Conservation (phyloP, 2,797 vertebrate genomes). For the Sebastes vulpes region DNA sequence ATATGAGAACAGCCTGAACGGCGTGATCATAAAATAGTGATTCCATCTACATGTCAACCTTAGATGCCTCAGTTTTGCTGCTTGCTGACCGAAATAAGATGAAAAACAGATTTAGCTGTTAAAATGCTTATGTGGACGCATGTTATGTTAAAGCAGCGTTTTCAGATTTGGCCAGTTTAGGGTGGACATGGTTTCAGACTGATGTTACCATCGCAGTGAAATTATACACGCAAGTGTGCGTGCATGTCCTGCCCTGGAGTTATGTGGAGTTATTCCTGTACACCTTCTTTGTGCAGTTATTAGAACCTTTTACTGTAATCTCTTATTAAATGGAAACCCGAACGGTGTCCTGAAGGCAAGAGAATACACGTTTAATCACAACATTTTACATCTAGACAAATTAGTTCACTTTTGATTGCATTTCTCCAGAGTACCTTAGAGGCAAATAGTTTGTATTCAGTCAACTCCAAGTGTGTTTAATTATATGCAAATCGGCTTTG, state of each 20-base stretch:
- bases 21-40: neutral
- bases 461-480: slow-evolving; percentile 69
- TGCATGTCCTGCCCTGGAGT: neutral
- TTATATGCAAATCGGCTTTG: slow-evolving; percentile 51
- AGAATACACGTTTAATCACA: slow-evolving; percentile 73
- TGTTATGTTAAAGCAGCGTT: neutral
- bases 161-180: neutral
- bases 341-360: slow-evolving; percentile 60
- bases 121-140: neutral
- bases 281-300: slow-evolving; percentile 14
- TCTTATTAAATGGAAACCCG: slow-evolving; percentile 59
- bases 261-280: neutral
- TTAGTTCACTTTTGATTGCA: slow-evolving; percentile 83
- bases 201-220: neutral
- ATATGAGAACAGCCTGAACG: no score
- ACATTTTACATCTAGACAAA: slow-evolving; percentile 68
- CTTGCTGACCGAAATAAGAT: neutral
- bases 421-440: slow-evolving; percentile 74
- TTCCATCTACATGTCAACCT: neutral
- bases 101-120: neutral
- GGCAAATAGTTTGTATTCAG: slow-evolving; percentile 77
- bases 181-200: neutral
- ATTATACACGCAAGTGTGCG: neutral
- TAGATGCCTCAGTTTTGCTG: neutral
- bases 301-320: slow-evolving; percentile 40